phyloP scores from a whole-genome alignment of 2,797 vertebrate genomes.

The Sebastes itinus region DNA sequence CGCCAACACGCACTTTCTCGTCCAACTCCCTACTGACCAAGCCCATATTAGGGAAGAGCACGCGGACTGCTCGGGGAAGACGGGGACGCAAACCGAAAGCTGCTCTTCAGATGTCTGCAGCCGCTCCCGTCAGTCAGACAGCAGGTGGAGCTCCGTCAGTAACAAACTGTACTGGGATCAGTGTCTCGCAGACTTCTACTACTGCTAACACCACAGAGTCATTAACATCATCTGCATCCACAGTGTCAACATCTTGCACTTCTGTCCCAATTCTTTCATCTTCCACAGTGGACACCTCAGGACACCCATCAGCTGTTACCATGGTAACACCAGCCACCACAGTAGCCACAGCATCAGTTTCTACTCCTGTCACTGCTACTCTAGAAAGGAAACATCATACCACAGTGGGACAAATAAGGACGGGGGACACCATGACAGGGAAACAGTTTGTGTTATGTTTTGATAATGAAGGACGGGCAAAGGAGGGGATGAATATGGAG shows the following conservation, averaged over 20 bases:
- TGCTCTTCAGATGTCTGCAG: constrained; percentile 55
- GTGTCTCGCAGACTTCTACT: background rate
- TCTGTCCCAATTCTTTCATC: constrained; percentile 25
- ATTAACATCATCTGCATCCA: constrained; percentile 19
- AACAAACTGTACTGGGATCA: constrained; percentile 23
- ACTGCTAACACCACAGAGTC: constrained; percentile 28
- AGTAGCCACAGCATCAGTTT: constrained; percentile 22
- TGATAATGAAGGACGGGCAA: constrained; percentile 70
- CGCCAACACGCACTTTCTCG: constrained; percentile 40
- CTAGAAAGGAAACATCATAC: constrained; percentile 32
- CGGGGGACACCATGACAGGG: constrained; percentile 55
- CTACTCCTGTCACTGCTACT: constrained; percentile 19
- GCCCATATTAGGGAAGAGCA: constrained; percentile 82
- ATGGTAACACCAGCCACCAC: constrained; percentile 43
- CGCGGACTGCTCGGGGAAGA: constrained; percentile 77
- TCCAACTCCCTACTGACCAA: constrained; percentile 72
- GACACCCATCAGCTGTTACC: constrained; percentile 29
- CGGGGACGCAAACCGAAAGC: constrained; percentile 82
- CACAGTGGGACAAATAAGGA: constrained; percentile 42
- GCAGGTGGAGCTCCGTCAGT: constrained; percentile 28
- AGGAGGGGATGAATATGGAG: constrained; percentile 65
- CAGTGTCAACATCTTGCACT: constrained; percentile 27
- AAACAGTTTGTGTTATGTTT: constrained; percentile 84
- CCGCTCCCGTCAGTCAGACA: constrained; percentile 30
- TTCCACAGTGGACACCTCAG: constrained; percentile 46